These are phyloP conservation scores for Acrocephalus arundinaceus DNA, from an alignment of 2,113 vertebrate genomes.

Conservation along the genomic window DNA sequence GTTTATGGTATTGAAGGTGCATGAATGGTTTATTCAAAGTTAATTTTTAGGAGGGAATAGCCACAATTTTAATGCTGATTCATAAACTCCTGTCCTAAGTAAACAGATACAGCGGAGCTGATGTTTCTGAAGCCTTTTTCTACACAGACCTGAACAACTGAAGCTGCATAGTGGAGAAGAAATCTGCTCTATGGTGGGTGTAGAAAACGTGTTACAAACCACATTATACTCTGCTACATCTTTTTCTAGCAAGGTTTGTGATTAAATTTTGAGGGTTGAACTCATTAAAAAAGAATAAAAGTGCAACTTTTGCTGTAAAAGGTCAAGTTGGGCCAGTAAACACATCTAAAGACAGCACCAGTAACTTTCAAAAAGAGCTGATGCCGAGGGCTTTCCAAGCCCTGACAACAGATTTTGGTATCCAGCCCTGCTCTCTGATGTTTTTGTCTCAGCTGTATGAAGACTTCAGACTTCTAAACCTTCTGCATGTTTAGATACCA, in stretches of 20 bases:
- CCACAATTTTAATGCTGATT: background rate
- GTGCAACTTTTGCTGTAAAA: background rate
- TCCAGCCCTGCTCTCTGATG: background rate
- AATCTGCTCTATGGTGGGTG: background rate
- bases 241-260: background rate
- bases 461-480: background rate
- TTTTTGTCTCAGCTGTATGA: background rate
- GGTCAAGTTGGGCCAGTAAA: background rate
- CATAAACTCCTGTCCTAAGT: background rate
- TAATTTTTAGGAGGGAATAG: background rate
- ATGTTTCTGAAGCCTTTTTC: background rate
- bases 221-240: background rate
- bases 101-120: background rate
- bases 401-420: background rate
- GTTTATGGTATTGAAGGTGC: background rate
- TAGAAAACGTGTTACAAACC: background rate
- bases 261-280: background rate
- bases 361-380: background rate
- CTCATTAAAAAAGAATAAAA: background rate
- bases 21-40: background rate
- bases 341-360: background rate
- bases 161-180: background rate
- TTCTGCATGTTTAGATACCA: background rate
- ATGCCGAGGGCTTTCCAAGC: background rate
- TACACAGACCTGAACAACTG: background rate